Conservation (phyloP, 1,140 invertebrate species). For the Acyrthosiphon pisum region DNA sequence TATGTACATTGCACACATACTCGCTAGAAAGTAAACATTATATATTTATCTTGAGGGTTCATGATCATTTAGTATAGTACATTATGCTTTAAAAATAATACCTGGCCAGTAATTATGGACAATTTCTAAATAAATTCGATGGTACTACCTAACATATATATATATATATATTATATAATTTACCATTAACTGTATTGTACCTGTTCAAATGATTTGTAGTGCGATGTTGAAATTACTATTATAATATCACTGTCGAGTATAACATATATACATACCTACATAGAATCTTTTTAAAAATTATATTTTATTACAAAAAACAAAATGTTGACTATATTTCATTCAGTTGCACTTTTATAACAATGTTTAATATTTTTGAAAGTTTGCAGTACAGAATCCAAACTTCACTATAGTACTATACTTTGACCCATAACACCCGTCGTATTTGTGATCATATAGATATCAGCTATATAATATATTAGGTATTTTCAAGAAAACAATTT, state of each 20-base stretch:
- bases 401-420: neutral
- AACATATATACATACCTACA: neutral
- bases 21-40: neutral
- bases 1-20: neutral
- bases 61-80: neutral
- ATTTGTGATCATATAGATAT: neutral
- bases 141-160: too few relatives aligned
- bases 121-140: too few relatives aligned
- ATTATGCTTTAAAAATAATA: too few relatives aligned
- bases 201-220: neutral
- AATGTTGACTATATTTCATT: neutral
- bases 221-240: neutral
- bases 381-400: neutral
- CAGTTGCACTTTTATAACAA: neutral
- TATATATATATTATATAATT: neutral
- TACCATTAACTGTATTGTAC: neutral
- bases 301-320: neutral
- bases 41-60: neutral
- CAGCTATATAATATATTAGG: neutral
- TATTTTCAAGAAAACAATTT: slow-evolving; percentile 1
- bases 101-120: too few relatives aligned
- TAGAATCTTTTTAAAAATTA: neutral
- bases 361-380: neutral
- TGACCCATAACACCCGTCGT: neutral
- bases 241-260: neutral